Conservation (phyloP, 2,113 vertebrate species). For the Aleadryas rufinucha region DNA sequence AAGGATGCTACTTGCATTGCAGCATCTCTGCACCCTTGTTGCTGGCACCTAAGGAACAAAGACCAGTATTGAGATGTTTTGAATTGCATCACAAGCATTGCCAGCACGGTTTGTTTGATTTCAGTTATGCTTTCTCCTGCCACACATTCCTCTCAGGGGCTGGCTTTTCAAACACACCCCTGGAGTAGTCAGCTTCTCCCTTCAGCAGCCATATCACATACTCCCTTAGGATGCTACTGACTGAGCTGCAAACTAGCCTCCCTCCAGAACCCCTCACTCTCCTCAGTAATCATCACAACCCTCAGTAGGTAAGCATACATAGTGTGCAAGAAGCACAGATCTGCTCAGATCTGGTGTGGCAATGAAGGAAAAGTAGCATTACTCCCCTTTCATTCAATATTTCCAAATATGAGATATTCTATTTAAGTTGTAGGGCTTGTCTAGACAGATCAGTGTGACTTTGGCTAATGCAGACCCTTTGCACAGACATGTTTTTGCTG, state of each 20-base stretch:
- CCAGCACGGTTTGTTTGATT: neutral
- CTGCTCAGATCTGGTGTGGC: neutral
- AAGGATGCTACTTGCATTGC: neutral
- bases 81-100: neutral
- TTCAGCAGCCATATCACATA: neutral
- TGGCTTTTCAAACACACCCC: neutral
- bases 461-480: neutral
- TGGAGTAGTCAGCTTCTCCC: neutral
- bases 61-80: neutral
- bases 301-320: neutral
- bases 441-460: neutral
- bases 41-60: neutral
- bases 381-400: neutral
- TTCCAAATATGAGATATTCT: neutral
- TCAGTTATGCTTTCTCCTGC: neutral
- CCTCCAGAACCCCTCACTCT: neutral
- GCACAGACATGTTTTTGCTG: neutral
- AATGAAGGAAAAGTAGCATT: neutral
- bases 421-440: neutral
- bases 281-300: neutral
- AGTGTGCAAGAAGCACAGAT: neutral
- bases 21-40: neutral
- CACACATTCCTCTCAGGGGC: neutral
- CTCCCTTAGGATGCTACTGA: neutral
- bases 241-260: neutral